phyloP scores from a whole-genome alignment of 2,888 invertebrate species.

The Pollenia labialis region DNA sequence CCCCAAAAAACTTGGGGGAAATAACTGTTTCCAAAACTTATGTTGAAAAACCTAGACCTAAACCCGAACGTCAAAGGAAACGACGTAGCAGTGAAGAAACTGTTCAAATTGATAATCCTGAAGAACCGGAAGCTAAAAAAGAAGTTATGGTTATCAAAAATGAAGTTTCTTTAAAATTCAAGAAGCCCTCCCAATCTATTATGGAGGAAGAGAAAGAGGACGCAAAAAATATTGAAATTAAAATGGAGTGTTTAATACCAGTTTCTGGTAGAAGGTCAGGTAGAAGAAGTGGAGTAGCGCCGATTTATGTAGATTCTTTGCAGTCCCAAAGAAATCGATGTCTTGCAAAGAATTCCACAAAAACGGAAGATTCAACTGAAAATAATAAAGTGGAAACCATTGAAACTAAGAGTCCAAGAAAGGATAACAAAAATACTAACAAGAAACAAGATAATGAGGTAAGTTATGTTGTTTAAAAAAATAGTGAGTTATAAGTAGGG shows the following conservation, averaged over 20 bases:
- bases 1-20: neutral
- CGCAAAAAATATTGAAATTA: slow-evolving; percentile 14
- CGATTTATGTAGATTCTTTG: slow-evolving; percentile 78
- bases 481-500: no score
- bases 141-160: slow-evolving; percentile 75
- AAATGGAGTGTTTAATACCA: slow-evolving; percentile 53
- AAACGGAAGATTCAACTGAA: slow-evolving; percentile 7
- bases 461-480: no score
- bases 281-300: slow-evolving; percentile 78
- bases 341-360: slow-evolving; percentile 69
- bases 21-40: slow-evolving; percentile 12
- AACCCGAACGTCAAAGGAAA: slow-evolving; percentile 77
- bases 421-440: no score
- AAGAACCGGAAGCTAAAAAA: slow-evolving; percentile 70
- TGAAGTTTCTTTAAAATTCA: slow-evolving; percentile 65
- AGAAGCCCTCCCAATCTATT: slow-evolving; percentile 6
- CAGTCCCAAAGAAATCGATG: slow-evolving; percentile 79
- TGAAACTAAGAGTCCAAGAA: no score
- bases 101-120: slow-evolving; percentile 20
- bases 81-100: slow-evolving; percentile 80
- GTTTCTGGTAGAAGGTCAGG: slow-evolving; percentile 78
- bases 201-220: slow-evolving; percentile 1
- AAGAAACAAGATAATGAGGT: neutral
- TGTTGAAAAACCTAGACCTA: slow-evolving; percentile 30
- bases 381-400: slow-evolving; percentile 17